Evolutionary conservation across 2,888 invertebrate species (phyloP).

Genomic region (Marronus borbonicus): DNA sequence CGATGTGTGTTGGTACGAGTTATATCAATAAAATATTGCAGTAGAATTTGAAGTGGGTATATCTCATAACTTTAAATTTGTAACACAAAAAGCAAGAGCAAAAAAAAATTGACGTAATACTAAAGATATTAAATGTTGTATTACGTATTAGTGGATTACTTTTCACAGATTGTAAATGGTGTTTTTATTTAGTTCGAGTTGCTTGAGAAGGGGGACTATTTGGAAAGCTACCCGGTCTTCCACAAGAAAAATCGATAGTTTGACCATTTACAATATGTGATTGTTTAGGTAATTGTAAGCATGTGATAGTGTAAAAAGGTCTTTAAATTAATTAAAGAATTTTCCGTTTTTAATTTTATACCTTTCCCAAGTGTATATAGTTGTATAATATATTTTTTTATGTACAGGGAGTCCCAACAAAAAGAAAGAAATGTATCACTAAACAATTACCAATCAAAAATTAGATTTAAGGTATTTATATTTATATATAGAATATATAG

Average conservation of each 20-base stretch:
- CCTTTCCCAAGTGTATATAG: constrained; percentile 71
- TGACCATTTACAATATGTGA: too few relatives aligned
- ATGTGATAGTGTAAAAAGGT: neutral
- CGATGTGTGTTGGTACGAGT: neutral
- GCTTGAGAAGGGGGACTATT: too few relatives aligned
- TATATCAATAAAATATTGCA: neutral
- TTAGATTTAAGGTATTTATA: constrained; percentile 25
- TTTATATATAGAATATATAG: constrained; percentile 37
- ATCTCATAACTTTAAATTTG: too few relatives aligned
- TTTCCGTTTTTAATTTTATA: constrained; percentile 68
- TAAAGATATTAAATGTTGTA: neutral
- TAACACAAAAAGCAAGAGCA: too few relatives aligned
- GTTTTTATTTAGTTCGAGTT: too few relatives aligned
- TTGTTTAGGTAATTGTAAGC: neutral
- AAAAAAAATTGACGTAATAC: too few relatives aligned
- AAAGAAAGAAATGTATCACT: constrained; percentile 45
- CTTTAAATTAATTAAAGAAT: neutral
- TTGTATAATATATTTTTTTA: constrained; percentile 52
- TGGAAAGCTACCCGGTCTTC: too few relatives aligned
- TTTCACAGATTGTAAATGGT: constrained; percentile 1
- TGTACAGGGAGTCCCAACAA: constrained; percentile 62
- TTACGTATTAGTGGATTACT: neutral
- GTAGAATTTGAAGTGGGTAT: neutral
- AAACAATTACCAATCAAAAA: constrained; percentile 50
- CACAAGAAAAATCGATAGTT: too few relatives aligned